Base-by-base conservation (phyloP, 2,888 invertebrate species). In the Agrenia bidenticulata region DNA sequence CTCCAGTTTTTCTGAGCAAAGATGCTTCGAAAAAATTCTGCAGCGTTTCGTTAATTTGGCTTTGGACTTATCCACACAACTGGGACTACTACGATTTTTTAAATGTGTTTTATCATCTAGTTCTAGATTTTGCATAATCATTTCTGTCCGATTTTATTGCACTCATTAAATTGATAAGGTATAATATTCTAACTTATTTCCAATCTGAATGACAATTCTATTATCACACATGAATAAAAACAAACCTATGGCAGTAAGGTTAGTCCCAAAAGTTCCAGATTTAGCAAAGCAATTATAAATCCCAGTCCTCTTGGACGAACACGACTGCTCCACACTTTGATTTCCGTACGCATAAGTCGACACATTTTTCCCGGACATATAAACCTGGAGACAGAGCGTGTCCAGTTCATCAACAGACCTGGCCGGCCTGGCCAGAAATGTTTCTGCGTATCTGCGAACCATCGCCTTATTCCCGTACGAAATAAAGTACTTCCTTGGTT, bases 391-490 rank as follows among this genome's bases (percentile, higher is more conserved):
- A 23, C 60, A 60, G 37, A 64, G 26, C 1, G 37, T 50, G 24
- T 66, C 63, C 59, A 66, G 54, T 56, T 66, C 66, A 26, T 66
- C 66, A 9, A 60, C 55, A 13, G 63, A 56, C 32, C 59, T 54
- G 23, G 63, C 66, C 13, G 66, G 66, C 15, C 63, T 58, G 17
- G 56, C 42, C 19, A 66, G 42, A 41, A 66, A 66, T 17, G 51
- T 32, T 55, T 66, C 66, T 17, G 63, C 66, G 27, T 54, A 56
- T n/a, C 59, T 21, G 49, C 66, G 27, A 19, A 62, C 57, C 53
- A 66, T 21, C 26, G 53, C 41, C 53, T 66, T 62, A n/a, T 51
- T 62, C 53, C 54, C 66, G 37, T 42, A 57, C 19, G 66, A 56
- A 19, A 66, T 54, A 45, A 58, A 66, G 23, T 62, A 66, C n/a